phyloP scores from a whole-genome alignment of 1,140 invertebrate species.

The Cydia pomonella region DNA sequence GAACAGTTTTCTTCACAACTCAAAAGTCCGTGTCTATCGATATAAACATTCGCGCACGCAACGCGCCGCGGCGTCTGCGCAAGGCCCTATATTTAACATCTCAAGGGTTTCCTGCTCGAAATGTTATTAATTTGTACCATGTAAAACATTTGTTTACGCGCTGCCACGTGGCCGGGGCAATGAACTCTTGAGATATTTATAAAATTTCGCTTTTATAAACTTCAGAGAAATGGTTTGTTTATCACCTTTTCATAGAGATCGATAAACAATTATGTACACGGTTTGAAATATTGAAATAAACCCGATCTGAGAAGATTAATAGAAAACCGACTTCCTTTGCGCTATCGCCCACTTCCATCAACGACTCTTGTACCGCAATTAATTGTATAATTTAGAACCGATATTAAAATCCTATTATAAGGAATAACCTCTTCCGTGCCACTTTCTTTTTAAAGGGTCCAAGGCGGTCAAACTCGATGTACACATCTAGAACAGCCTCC shows the following conservation, averaged over 20 bases:
- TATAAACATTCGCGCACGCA: conserved; percentile 59
- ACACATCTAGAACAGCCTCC: not conserved
- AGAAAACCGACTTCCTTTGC: not conserved
- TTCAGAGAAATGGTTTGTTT: conserved; percentile 34
- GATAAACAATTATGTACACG: not conserved
- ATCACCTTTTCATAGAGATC: not conserved
- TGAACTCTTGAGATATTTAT: conserved; percentile 61
- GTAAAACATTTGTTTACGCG: conserved; percentile 65
- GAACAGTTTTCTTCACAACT: not conserved
- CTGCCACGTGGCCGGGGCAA: conserved; percentile 63
- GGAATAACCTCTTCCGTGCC: conserved; percentile 11
- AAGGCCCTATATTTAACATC: conserved; percentile 68
- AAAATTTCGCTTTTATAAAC: conserved; percentile 33
- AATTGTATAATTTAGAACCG: conserved; percentile 20
- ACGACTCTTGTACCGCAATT: conserved; percentile 5
- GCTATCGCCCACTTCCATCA: not conserved
- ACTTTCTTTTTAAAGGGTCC: conserved; percentile 26
- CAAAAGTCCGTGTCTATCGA: conserved; percentile 49
- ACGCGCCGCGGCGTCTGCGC: conserved; percentile 56
- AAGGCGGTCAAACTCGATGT: not conserved
- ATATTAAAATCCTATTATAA: conserved; percentile 10
- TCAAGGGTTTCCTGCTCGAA: conserved; percentile 73
- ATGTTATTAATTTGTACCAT: conserved; percentile 73
- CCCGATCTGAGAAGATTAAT: not conserved
- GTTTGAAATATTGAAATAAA: not conserved